Percentiles rank a stretch among this genome's conserved stretches.
Evolutionary conservation across 2,888 invertebrate species (phyloP).

Genomic region (Volucella zonaria): DNA sequence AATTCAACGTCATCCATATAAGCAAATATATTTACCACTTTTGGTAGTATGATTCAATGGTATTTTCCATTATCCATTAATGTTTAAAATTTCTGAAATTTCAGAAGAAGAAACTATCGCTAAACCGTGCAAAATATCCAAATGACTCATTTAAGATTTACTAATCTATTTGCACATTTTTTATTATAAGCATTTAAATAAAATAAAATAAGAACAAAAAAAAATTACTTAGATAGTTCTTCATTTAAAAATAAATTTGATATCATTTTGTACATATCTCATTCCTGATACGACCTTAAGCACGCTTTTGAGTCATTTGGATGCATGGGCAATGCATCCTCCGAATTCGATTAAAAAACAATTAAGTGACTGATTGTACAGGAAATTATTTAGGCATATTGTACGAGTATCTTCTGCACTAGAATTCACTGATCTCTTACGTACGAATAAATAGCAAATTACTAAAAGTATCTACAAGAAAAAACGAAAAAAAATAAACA

Average conservation of each 20-base stretch:
- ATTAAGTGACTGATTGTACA: slow-evolving; percentile 55
- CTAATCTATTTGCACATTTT: slow-evolving; percentile 11
- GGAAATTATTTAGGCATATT: slow-evolving; percentile 69
- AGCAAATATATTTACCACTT: too few relatives aligned
- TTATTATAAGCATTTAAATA: background rate
- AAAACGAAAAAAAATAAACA: slow-evolving; percentile 9
- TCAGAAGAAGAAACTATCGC: background rate
- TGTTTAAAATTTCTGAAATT: slow-evolving; percentile 22
- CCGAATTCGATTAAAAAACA: slow-evolving; percentile 42
- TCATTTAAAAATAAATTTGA: slow-evolving; percentile 68
- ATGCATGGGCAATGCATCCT: background rate
- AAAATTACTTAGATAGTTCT: slow-evolving; percentile 23
- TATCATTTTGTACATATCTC: slow-evolving; percentile 59
- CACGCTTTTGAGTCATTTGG: slow-evolving; percentile 58
- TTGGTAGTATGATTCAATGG: too few relatives aligned
- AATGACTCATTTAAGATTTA: slow-evolving; percentile 35
- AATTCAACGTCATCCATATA: too few relatives aligned
- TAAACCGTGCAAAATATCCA: slow-evolving; percentile 3
- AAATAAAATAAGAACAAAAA: slow-evolving; percentile 17
- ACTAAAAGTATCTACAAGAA: slow-evolving; percentile 48
- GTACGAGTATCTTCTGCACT: slow-evolving; percentile 35
- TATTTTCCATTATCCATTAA: too few relatives aligned
- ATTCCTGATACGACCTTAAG: slow-evolving; percentile 38
- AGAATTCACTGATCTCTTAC: slow-evolving; percentile 47
- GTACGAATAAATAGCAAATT: slow-evolving; percentile 64